Evolutionary conservation across 2,888 invertebrate genomes (phyloP), one percentile per base, ranked within the genome.

Genomic region (Pycnomerus fuliginosus): DNA sequence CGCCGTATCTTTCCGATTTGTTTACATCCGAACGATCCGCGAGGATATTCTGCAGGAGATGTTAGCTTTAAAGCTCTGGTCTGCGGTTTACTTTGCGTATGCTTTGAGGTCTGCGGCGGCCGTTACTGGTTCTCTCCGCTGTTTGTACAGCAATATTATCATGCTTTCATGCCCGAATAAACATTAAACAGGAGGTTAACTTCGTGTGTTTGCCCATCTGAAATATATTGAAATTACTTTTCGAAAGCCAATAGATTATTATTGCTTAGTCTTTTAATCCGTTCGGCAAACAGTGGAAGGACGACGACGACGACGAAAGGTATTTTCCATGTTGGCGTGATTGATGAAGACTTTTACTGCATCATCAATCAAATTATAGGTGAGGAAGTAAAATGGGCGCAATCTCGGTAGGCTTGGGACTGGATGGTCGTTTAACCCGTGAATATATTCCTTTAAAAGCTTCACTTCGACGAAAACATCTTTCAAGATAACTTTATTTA

Each of bases 131-230:
- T 43, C 28, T 39, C 42, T 41, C 31, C 48, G 41, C 32, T 56
- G 58, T 58, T 58, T 55, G 55, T 47, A 49, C 36, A 50, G 51
- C 51, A 48, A 58, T 53, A 57, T 58, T 56, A 58, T 57, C 54
- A 50, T 53, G 55, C 54, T 52, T 48, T 58, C 50, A 55, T 47
- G 58, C 53, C 48, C 53, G 52, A 48, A 51, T 53, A 50, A 55
- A 57, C 54, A 56, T 50, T 39, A 35, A 41, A 48, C 52, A 50
- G 16, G 45, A 42, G 44, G 36, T 45, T 39, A 48, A 46, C 37
- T 48, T 45, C 44, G 39, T 47, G 38, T 49, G 46, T 54, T 52
- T 54, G 43, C 37, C 12, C 15, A 27, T 27, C 39, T 27, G 25
- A 23, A 39, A 44, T 47, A 38, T 44, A 49, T 51, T 43, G 43